phyloP scores from a whole-genome alignment of 2,113 vertebrate species.

The Castor canadensis region DNA sequence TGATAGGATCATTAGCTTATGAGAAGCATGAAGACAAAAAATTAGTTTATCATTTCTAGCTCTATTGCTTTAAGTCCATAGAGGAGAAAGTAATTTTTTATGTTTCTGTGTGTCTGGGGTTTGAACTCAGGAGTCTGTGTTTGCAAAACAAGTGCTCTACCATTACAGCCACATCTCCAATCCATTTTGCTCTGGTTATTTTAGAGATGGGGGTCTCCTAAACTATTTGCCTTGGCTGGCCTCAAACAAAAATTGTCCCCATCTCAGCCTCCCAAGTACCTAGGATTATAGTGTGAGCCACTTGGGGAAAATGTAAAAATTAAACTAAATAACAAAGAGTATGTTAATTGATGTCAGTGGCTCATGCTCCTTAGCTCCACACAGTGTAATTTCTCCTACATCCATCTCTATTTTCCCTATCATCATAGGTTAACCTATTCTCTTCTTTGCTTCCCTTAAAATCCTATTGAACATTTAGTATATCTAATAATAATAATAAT shows the following conservation, averaged over 20 bases:
- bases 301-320: too few relatives aligned
- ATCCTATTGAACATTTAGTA: background rate
- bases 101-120: too few relatives aligned
- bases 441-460: background rate
- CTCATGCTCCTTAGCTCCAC: accelerated
- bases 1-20: background rate
- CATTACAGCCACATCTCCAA: too few relatives aligned
- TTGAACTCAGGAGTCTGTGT: too few relatives aligned
- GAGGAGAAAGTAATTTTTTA: too few relatives aligned
- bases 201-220: too few relatives aligned
- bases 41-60: background rate
- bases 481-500: background rate
- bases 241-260: too few relatives aligned
- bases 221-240: too few relatives aligned
- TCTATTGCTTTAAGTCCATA: background rate
- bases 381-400: background rate
- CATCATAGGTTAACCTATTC: background rate
- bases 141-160: too few relatives aligned
- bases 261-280: too few relatives aligned
- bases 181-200: too few relatives aligned
- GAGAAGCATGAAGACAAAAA: background rate
- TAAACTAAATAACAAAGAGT: background rate
- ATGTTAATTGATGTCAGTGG: background rate
- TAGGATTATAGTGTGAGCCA: too few relatives aligned
- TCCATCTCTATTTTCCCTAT: background rate